Evolutionary conservation across 1,140 invertebrate genomes (phyloP), one percentile per base, ranked within the genome.

Genomic region (Metaphire vulgaris): DNA sequence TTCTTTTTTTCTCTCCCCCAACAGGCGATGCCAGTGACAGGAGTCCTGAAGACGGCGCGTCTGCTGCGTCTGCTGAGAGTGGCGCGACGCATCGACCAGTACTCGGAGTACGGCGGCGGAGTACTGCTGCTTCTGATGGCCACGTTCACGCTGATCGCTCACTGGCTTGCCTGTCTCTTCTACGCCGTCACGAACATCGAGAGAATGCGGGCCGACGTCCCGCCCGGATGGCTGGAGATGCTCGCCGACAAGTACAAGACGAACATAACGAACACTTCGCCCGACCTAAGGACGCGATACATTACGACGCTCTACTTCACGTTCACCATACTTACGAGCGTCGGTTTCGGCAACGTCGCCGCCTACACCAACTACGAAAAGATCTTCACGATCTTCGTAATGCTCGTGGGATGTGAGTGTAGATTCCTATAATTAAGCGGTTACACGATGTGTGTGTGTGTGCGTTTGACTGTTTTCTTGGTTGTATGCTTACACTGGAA

Each of bases 291-390:
- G 73, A 81, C 74, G n/a, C 80, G 79, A 83, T 97, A 96, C 86
- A 91, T 95, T 64, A 96, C 94, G 1, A 93, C 94, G 0, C 88
- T 97, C 1, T 97, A 97, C 86, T 97, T 96, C 84, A 96, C 94
- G 1, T 96, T 93, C 82, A 94, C 92, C 41, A 95, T 92, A 81
- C 88, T 96, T 66, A 97, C 94, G 15, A 95, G 93, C 74, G 94
- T 96, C 16, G 94, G 94, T 56, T 97, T 97, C 85, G 94, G 94
- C 34, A 97, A 96, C 83, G 94, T 97, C 2, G 93, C 93, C 14
- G 93, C 94, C 6, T 96, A 95, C 83, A 96, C 94, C 0, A 91
- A 92, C 68, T 89, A 89, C 2, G 94, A 97, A 86, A 97, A 97
- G 32, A 72, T 78, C 12, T 79, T 67, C 65, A 85, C 91, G 95